These are phyloP conservation scores for Bombus affinis DNA, from an alignment of 1,140 invertebrate species.

Conservation along the genomic window DNA sequence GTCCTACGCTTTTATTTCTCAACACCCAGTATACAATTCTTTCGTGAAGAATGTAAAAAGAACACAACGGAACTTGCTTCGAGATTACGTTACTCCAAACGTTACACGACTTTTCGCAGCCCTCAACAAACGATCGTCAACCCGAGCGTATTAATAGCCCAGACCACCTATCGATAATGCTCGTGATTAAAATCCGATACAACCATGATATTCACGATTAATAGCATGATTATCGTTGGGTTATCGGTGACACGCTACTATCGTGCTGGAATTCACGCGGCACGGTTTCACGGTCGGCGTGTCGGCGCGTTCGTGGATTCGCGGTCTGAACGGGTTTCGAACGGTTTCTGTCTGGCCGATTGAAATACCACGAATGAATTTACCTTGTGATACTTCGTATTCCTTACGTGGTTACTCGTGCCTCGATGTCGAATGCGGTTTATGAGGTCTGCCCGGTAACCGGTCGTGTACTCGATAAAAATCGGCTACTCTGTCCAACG, in stretches of 20 bases:
- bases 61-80: background rate
- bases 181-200: background rate
- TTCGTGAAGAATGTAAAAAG: background rate
- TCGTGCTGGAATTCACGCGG: constrained; percentile 33
- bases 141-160: background rate
- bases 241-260: constrained; percentile 18
- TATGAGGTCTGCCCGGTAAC: constrained; percentile 54
- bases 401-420: constrained; percentile 53
- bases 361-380: constrained; percentile 48
- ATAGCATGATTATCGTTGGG: background rate
- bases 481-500: constrained; percentile 60
- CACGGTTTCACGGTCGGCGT: constrained; percentile 38
- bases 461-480: constrained; percentile 68
- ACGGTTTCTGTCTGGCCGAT: constrained; percentile 52
- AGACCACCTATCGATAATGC: background rate
- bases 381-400: constrained; percentile 58
- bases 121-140: background rate
- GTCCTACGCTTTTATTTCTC: too few species aligned
- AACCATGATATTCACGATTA: background rate
- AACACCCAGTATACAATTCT: background rate
- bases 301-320: background rate
- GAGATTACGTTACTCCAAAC: background rate
- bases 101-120: background rate
- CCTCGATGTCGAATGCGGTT: constrained; percentile 65
- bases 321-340: constrained; percentile 45